phyloP scores from a whole-genome alignment of 2,888 invertebrate species.

The Hedychridium roseum region DNA sequence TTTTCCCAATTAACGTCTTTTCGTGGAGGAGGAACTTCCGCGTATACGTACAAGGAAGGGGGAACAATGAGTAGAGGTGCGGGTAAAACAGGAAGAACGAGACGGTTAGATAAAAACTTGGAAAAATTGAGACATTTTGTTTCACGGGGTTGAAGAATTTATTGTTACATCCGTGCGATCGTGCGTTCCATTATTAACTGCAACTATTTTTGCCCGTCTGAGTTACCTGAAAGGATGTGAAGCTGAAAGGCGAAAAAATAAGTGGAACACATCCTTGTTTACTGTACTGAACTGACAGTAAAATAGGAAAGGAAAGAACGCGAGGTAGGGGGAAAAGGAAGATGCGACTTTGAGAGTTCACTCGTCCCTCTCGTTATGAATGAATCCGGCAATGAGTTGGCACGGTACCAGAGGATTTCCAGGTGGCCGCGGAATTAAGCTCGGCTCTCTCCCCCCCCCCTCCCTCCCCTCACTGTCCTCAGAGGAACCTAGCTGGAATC shows the following conservation, averaged over 20 bases:
- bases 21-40: not conserved
- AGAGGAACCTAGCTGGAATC: slow-evolving; percentile 33
- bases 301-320: not conserved
- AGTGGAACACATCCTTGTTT: too few species aligned
- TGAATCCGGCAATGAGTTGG: slow-evolving; percentile 47
- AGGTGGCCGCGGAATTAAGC: slow-evolving; percentile 49
- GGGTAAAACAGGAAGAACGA: not conserved
- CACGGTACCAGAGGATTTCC: slow-evolving; percentile 46
- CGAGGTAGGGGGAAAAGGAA: not conserved
- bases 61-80: not conserved
- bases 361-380: slow-evolving; percentile 41
- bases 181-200: too few species aligned
- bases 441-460: slow-evolving; percentile 29
- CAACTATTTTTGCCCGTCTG: too few species aligned
- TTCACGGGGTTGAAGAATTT: too few species aligned
- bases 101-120: not conserved
- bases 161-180: too few species aligned
- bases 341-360: slow-evolving; percentile 26
- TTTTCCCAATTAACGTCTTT: slow-evolving; percentile 3
- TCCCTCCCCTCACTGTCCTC: not conserved
- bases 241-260: too few species aligned
- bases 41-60: not conserved
- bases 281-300: too few species aligned
- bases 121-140: not conserved
- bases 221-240: too few species aligned